phyloP scores from a whole-genome alignment of 53 echinoderm and acorn worm species.

The Antedon mediterranea region DNA sequence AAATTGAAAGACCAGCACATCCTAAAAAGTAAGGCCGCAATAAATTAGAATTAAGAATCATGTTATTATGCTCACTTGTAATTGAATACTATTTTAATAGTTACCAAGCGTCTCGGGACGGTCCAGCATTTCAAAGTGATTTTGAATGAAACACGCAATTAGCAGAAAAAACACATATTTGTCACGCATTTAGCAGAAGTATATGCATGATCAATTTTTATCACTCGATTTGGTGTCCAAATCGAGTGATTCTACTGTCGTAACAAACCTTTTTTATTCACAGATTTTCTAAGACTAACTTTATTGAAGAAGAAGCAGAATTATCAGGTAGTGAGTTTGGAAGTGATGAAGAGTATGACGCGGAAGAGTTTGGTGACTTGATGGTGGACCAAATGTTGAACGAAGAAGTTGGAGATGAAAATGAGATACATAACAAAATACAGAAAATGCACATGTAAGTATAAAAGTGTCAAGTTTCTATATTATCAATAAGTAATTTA shows the following conservation, averaged over 20 bases:
- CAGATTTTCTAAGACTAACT: constrained; percentile 18
- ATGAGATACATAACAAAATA: constrained; percentile 58
- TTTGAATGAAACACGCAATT: too few relatives aligned
- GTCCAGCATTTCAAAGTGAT: too few relatives aligned
- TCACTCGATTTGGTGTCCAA: too few relatives aligned
- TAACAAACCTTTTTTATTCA: background rate
- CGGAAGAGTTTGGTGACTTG: constrained; percentile 65
- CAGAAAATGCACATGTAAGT: constrained; percentile 90
- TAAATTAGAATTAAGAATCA: too few relatives aligned
- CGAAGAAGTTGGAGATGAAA: constrained; percentile 49
- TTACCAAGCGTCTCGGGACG: too few relatives aligned
- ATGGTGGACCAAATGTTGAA: constrained; percentile 33
- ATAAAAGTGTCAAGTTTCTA: background rate
- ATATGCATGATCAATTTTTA: too few relatives aligned
- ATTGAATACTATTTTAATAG: too few relatives aligned
- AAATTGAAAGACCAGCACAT: constrained; percentile 3
- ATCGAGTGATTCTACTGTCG: background rate
- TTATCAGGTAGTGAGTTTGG: constrained; percentile 78
- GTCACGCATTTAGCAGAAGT: too few relatives aligned
- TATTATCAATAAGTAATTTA: too few relatives aligned
- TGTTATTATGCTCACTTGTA: too few relatives aligned
- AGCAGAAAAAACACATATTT: too few relatives aligned
- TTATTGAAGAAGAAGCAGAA: constrained; percentile 86
- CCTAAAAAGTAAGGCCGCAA: background rate
- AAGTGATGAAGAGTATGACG: constrained; percentile 91